Conservation (phyloP, 2,113 vertebrate genomes). For the Indicator indicator region DNA sequence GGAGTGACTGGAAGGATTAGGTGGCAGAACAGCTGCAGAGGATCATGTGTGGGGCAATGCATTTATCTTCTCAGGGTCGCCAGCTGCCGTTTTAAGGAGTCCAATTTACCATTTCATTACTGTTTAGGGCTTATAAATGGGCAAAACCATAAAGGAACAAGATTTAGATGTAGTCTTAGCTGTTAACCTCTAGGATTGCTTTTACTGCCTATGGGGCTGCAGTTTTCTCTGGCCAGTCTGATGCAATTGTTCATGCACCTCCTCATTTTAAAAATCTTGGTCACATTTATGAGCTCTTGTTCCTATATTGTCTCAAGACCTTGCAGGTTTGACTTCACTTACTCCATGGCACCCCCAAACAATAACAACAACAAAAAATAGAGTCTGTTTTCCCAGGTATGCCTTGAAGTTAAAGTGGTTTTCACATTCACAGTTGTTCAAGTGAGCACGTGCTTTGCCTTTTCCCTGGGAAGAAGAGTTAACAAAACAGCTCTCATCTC, state of each 20-base stretch:
- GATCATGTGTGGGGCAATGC: not conserved
- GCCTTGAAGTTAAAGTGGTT: not conserved
- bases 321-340: not conserved
- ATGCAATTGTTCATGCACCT: rapidly evolving
- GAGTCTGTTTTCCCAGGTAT: not conserved
- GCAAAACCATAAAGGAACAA: not conserved
- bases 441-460: not conserved
- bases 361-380: not conserved
- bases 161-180: not conserved
- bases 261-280: not conserved
- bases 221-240: not conserved
- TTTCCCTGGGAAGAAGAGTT: not conserved
- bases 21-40: not conserved
- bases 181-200: not conserved
- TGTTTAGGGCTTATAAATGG: not conserved
- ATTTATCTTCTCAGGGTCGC: not conserved
- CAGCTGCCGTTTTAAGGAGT: not conserved
- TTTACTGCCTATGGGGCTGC: not conserved
- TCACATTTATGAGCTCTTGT: not conserved
- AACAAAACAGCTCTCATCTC: not conserved
- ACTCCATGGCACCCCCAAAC: not conserved
- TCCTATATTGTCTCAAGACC: not conserved
- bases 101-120: not conserved
- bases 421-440: not conserved
- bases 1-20: not conserved